Percentiles rank a stretch among this genome's conserved stretches.
These are phyloP conservation scores for Craniophora ligustri DNA, from an alignment of 2,888 invertebrate genomes.

Conservation along the genomic window DNA sequence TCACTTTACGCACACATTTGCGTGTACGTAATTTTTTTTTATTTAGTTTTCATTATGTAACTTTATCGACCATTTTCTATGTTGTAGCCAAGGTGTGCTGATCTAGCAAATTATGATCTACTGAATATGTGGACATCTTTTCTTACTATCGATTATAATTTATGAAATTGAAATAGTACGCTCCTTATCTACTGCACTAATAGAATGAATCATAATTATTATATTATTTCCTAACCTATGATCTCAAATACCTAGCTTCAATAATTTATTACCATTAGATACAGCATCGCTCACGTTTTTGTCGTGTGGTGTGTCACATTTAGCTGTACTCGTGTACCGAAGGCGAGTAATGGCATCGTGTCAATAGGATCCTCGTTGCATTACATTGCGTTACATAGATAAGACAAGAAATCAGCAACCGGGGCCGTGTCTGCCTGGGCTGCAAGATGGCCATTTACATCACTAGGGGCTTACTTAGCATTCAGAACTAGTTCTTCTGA, in stretches of 20 bases:
- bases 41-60: no score
- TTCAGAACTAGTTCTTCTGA: no score
- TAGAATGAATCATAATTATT: conserved; percentile 2
- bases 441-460: no score
- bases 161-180: not conserved
- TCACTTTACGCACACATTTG: no score
- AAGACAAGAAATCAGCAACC: not conserved
- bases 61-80: no score
- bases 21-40: no score
- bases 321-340: not conserved
- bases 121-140: no score
- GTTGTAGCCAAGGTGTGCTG: no score
- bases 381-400: not conserved
- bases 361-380: not conserved
- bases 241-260: conserved; percentile 14
- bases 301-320: not conserved
- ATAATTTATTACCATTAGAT: conserved; percentile 19
- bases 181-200: conserved; percentile 7
- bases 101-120: no score
- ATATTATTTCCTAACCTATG: conserved; percentile 20
- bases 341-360: not conserved
- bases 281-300: conserved; percentile 10
- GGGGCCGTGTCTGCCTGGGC: no score
- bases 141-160: not conserved
- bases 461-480: no score